These are phyloP conservation scores for Tauraco hartlaubi DNA, from an alignment of 2,797 vertebrate genomes.

Conservation along the genomic window DNA sequence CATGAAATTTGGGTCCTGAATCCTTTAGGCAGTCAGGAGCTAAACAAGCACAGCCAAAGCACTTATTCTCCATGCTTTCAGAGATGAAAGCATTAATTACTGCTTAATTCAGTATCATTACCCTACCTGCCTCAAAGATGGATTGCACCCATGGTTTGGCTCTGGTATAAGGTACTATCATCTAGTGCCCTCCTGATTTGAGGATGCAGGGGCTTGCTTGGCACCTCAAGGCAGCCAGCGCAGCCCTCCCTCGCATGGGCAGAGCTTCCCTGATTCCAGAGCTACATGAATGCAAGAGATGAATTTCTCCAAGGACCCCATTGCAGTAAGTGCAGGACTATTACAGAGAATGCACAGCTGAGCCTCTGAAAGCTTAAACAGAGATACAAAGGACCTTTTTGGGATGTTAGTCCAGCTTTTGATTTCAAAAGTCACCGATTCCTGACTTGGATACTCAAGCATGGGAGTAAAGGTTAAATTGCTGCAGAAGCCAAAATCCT, in stretches of 20 bases:
- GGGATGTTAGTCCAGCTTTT: neutral
- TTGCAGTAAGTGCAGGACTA: neutral
- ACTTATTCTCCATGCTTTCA: neutral
- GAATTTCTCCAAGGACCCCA: neutral
- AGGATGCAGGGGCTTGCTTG: neutral
- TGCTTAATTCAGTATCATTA: neutral
- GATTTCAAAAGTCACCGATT: constrained; percentile 6
- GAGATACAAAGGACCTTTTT: neutral
- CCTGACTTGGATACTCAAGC: neutral
- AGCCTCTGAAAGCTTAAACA: neutral
- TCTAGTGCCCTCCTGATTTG: neutral
- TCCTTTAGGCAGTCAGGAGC: neutral
- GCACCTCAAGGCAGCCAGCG: neutral
- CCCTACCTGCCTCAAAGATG: neutral
- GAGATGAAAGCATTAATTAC: neutral
- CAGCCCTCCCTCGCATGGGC: neutral
- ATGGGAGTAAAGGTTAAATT: neutral
- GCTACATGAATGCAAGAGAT: neutral
- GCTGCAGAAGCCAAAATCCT: constrained; percentile 2
- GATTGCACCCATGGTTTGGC: neutral
- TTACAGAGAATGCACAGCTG: neutral
- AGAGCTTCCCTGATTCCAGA: neutral
- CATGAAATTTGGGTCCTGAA: neutral
- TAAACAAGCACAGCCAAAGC: neutral
- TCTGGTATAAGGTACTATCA: neutral